Conservation (phyloP, 1,140 invertebrate species). For the Lethocerus indicus region DNA sequence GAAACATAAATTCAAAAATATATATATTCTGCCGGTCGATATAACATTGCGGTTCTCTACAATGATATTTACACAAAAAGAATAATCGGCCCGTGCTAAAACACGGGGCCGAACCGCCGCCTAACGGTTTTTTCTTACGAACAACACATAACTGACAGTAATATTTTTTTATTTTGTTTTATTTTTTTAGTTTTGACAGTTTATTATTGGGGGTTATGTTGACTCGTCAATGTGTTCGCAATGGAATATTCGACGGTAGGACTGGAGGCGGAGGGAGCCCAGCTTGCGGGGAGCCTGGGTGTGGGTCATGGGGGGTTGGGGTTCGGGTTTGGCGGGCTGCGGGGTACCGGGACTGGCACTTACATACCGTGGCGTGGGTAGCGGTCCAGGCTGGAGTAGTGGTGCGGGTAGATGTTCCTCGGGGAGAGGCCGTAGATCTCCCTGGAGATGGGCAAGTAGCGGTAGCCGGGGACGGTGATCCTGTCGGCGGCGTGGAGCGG, state of each 20-base stretch:
- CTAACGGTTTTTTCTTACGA: no score
- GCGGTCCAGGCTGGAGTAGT: constrained; percentile 57
- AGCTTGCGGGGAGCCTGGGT: not conserved
- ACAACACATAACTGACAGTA: no score
- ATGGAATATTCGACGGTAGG: not conserved
- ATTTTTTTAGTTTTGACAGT: no score
- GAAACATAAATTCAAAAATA: no score
- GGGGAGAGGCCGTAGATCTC: constrained; percentile 77
- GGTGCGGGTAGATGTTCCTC: constrained; percentile 66
- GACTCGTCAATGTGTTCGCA: not conserved
- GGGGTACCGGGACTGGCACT: constrained; percentile 18
- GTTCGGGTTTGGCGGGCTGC: no score
- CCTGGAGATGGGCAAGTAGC: constrained; percentile 71
- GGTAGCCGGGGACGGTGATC: constrained; percentile 68
- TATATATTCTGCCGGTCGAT: no score
- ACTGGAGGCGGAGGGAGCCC: not conserved
- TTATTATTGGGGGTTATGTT: not conserved
- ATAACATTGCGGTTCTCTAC: no score
- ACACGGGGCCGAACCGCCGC: no score
- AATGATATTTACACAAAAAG: no score
- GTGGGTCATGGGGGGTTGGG: constrained; percentile 4
- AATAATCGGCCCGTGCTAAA: no score
- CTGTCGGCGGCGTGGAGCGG: constrained; percentile 58
- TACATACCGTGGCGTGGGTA: constrained; percentile 67
- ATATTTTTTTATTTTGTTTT: no score